A percentile compares a stretch with the other conserved stretches of the same genome.
phyloP scores from a whole-genome alignment of 2,888 invertebrate genomes.

The Rosalia funebris region DNA sequence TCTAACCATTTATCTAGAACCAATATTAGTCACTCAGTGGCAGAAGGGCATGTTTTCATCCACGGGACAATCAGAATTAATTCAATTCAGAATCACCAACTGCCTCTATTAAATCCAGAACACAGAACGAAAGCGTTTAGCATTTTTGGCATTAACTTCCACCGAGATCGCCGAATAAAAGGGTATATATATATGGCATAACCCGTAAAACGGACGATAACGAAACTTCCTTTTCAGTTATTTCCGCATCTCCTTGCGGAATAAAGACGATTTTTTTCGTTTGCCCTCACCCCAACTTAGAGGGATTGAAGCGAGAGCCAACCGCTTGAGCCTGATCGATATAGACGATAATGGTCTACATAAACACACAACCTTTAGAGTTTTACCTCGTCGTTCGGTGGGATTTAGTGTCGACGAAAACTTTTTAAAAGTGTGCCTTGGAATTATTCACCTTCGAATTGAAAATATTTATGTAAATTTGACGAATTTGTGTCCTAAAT shows the following conservation, averaged over 20 bases:
- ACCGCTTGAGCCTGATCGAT: slow-evolving; percentile 9
- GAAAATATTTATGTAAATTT: slow-evolving; percentile 15
- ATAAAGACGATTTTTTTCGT: slow-evolving; percentile 13
- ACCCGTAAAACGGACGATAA: not conserved
- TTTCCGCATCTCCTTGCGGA: not conserved
- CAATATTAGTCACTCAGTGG: too few species aligned
- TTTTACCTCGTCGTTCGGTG: not conserved
- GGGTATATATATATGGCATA: not conserved
- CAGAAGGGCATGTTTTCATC: too few species aligned
- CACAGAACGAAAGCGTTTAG: too few species aligned
- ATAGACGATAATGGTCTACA: slow-evolving; percentile 12
- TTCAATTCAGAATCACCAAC: too few species aligned
- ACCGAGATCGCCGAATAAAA: not conserved
- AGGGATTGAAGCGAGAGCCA: not conserved
- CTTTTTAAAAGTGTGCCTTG: not conserved
- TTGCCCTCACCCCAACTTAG: not conserved
- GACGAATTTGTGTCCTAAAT: not conserved
- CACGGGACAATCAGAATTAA: too few species aligned
- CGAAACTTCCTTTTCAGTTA: slow-evolving; percentile 1
- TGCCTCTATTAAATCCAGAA: too few species aligned
- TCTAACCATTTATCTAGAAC: too few species aligned
- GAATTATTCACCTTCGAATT: not conserved
- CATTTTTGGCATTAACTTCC: not conserved
- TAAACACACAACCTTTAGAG: slow-evolving; percentile 6
- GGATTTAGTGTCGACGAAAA: not conserved